Evolutionary conservation across 2,888 invertebrate species (phyloP).

Genomic region (Drosophila algonquin): DNA sequence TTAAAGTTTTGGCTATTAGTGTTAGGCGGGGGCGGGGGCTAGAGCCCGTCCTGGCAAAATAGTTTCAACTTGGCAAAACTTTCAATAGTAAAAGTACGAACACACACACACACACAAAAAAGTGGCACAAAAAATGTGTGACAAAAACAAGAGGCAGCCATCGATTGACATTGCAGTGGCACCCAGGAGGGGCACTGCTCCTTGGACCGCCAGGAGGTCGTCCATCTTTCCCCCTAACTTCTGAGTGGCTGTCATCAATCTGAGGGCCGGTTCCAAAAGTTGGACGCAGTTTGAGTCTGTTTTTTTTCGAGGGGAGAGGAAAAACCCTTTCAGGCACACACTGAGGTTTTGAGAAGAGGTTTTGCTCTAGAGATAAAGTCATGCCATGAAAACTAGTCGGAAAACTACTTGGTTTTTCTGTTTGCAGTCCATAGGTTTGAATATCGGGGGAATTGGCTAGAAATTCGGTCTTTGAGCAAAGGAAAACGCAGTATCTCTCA

Average conservation of each 20-base stretch:
- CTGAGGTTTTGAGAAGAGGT: neutral
- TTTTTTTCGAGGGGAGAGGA: neutral
- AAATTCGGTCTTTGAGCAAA: too few relatives aligned
- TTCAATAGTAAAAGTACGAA: constrained; percentile 45
- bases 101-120: constrained; percentile 5
- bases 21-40: constrained; percentile 17
- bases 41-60: constrained; percentile 51
- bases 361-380: neutral
- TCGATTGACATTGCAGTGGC: constrained; percentile 55
- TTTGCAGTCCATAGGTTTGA: too few relatives aligned
- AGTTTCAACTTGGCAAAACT: constrained; percentile 76
- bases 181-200: too few relatives aligned
- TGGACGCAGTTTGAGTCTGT: constrained; percentile 51
- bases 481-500: too few relatives aligned
- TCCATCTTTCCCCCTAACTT: constrained; percentile 15
- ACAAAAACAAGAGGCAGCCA: constrained; percentile 44
- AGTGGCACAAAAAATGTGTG: neutral
- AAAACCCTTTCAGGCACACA: neutral
- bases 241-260: constrained; percentile 68
- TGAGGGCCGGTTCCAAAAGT: constrained; percentile 50
- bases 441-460: too few relatives aligned
- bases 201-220: neutral
- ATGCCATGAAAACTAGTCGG: neutral
- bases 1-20: constrained; percentile 80
- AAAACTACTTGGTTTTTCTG: too few relatives aligned